Conservation (phyloP, 2,113 vertebrate genomes). For the Brienomyrus brachyistius region DNA sequence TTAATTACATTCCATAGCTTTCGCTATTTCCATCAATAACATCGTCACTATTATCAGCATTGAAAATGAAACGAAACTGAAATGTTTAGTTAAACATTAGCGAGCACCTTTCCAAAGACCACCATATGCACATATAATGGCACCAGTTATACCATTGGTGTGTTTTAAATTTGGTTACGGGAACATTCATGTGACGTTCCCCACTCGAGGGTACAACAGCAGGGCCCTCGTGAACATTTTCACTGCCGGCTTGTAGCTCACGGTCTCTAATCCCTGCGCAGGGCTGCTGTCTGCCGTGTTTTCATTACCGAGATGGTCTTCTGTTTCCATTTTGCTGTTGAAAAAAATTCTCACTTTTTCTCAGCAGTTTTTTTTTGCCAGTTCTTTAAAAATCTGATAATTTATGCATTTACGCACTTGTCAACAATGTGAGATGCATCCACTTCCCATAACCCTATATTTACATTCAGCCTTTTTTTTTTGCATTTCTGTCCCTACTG, state of each 20-base stretch:
- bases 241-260: not conserved
- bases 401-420: not conserved
- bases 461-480: not conserved
- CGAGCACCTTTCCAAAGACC: not conserved
- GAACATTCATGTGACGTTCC: not conserved
- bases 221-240: not conserved
- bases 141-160: not conserved
- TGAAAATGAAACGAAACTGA: not conserved
- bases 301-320: not conserved
- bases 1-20: constrained; percentile 1
- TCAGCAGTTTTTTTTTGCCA: not conserved
- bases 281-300: not conserved
- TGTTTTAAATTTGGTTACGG: not conserved
- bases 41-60: not conserved
- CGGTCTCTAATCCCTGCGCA: not conserved
- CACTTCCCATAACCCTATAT: not conserved
- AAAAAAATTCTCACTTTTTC: not conserved
- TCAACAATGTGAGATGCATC: not conserved
- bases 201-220: not conserved
- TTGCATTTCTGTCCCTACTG: not conserved
- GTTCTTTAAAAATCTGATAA: not conserved
- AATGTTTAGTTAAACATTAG: not conserved
- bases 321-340: not conserved
- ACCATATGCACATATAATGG: not conserved
- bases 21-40: not conserved